Conservation (phyloP, 2,113 vertebrate species). For the Poeciliopsis turrubarensis region DNA sequence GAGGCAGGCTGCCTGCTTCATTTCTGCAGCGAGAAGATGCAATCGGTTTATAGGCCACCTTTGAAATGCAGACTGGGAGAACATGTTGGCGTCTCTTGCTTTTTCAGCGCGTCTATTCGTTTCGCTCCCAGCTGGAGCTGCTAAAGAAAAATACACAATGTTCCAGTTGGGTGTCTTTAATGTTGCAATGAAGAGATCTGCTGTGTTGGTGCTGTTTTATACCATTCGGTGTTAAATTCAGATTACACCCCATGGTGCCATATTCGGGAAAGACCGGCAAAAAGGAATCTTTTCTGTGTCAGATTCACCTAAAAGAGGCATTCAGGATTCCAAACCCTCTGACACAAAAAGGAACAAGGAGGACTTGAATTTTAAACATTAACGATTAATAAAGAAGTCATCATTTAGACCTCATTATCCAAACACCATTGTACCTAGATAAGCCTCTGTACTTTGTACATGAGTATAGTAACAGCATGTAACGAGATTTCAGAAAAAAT, state of each 20-base stretch:
- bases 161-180: not conserved
- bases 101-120: slow-evolving; percentile 2
- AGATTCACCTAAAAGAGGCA: not conserved
- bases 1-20: slow-evolving; percentile 50
- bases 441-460: too few relatives aligned
- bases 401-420: too few relatives aligned
- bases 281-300: not conserved
- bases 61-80: slow-evolving; percentile 6
- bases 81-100: not conserved
- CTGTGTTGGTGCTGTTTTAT: not conserved
- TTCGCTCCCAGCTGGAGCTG: slow-evolving; percentile 6
- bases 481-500: too few relatives aligned
- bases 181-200: not conserved
- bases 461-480: too few relatives aligned
- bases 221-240: not conserved
- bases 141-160: not conserved
- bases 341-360: not conserved
- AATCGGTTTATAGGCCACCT: slow-evolving; percentile 3
- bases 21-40: slow-evolving; percentile 24
- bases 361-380: not conserved
- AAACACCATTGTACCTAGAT: too few relatives aligned
- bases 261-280: not conserved
- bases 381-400: too few relatives aligned
- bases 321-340: not conserved
- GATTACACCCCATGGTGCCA: not conserved